Percentiles rank a stretch among this genome's conserved stretches.
phyloP scores from a whole-genome alignment of 2,113 vertebrate genomes.

The Geococcyx californianus region DNA sequence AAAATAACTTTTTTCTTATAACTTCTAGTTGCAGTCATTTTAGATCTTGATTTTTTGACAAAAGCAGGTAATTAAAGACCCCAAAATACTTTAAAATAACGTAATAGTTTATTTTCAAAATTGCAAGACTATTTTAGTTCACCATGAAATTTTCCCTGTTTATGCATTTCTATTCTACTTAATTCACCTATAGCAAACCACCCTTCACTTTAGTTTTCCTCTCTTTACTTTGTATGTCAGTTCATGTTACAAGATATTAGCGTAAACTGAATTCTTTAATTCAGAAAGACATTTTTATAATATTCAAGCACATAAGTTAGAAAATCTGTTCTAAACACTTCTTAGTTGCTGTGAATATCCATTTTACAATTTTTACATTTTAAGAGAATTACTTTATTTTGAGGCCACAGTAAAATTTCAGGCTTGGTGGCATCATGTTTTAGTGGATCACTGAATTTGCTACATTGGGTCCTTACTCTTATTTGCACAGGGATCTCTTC shows the following conservation, averaged over 20 bases:
- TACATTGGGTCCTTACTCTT: not conserved
- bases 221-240: not conserved
- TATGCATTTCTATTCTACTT: not conserved
- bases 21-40: not conserved
- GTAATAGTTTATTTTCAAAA: not conserved
- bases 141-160: not conserved
- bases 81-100: not conserved
- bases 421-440: not conserved
- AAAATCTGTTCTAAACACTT: not conserved
- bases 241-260: not conserved
- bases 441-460: not conserved
- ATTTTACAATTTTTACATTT: not conserved
- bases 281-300: not conserved
- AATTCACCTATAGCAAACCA: not conserved
- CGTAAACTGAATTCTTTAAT: not conserved
- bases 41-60: not conserved
- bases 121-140: not conserved
- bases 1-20: not conserved
- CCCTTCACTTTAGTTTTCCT: not conserved
- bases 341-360: not conserved
- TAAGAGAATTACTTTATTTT: not conserved
- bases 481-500: not conserved
- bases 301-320: not conserved
- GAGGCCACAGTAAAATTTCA: not conserved
- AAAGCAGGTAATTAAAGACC: not conserved